A percentile compares a stretch with the other conserved stretches of the same genome.
Evolutionary conservation across 2,797 vertebrate species (phyloP).

Genomic region (Sparus aurata): DNA sequence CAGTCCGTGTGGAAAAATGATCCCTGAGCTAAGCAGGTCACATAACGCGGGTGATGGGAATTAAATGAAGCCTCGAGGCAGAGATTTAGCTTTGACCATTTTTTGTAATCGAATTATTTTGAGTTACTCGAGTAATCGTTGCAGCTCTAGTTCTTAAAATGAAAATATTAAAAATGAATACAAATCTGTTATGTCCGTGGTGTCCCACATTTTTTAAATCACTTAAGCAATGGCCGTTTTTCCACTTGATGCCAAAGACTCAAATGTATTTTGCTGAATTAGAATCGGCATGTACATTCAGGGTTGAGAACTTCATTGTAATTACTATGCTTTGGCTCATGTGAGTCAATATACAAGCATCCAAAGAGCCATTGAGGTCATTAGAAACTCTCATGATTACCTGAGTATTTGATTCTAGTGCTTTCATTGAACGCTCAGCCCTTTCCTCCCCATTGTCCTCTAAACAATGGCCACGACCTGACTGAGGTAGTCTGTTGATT

Average conservation of each 20-base stretch:
- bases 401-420: conserved; percentile 60
- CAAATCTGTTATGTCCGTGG: too few relatives aligned
- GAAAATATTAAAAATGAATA: too few relatives aligned
- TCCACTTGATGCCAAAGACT: neutral
- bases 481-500: conserved; percentile 60
- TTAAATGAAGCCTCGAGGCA: too few relatives aligned
- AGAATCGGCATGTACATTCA: neutral
- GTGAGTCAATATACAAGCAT: conserved; percentile 16
- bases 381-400: conserved; percentile 38
- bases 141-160: too few relatives aligned
- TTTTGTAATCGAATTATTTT: too few relatives aligned
- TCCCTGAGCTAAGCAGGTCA: too few relatives aligned
- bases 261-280: neutral
- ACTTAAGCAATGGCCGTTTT: neutral
- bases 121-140: too few relatives aligned
- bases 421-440: conserved; percentile 15
- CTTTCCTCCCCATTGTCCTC: conserved; percentile 68
- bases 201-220: too few relatives aligned
- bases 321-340: neutral
- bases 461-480: conserved; percentile 59
- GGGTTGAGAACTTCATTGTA: neutral
- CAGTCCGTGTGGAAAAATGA: too few relatives aligned
- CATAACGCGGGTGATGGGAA: too few relatives aligned
- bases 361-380: conserved; percentile 14
- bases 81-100: too few relatives aligned